Evolutionary conservation across 2,797 vertebrate species (phyloP), one percentile per base, ranked within the genome.

Genomic region (Mormyrops attenuatus): DNA sequence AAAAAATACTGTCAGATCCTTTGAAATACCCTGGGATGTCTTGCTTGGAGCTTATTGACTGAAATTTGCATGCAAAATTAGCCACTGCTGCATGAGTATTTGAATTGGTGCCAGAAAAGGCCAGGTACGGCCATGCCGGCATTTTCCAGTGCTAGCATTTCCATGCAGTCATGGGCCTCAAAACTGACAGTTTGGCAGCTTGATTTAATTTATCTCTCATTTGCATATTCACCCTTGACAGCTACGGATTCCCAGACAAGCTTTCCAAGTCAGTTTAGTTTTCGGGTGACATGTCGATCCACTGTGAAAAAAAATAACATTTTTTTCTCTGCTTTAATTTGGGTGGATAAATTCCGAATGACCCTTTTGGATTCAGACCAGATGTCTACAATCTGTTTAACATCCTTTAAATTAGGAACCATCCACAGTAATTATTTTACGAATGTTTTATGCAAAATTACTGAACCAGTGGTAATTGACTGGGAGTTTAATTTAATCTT

Each of bases 111-210:
- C 98, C 98, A 99, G 96, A 95, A 97, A 97, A 96, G 96, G 8
- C 44, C n/a, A 98, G 97, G 98, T 97, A 95, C 97, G 95, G 97
- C 95, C 94, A 96, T 97, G 97, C 96, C 97, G 97, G 97, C 97
- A 11, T 97, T 97, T 98, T 98, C 95, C 96, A 97, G 97, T 97
- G 97, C 97, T 97, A 97, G 97, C 97, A 97, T 98, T 98, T 98
- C 97, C 97, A 97, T 97, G 97, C 96, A 97, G 97, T 97, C 97
- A 98, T 95, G 96, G 97, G 97, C 95, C 96, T 97, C 94, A 95
- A 98, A 99, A 99, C 97, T 98, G 98, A 99, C 98, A 98, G 97
- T 99, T 99, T 99, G 98, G 97, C 98, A 99, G 98, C 97, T 98
- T 98, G 98, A 98, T 99, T 99, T 99, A 99, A 99, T 99, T 98